These are phyloP conservation scores for Spermophilus dauricus DNA, from an alignment of 2,113 vertebrate genomes.

Conservation along the genomic window DNA sequence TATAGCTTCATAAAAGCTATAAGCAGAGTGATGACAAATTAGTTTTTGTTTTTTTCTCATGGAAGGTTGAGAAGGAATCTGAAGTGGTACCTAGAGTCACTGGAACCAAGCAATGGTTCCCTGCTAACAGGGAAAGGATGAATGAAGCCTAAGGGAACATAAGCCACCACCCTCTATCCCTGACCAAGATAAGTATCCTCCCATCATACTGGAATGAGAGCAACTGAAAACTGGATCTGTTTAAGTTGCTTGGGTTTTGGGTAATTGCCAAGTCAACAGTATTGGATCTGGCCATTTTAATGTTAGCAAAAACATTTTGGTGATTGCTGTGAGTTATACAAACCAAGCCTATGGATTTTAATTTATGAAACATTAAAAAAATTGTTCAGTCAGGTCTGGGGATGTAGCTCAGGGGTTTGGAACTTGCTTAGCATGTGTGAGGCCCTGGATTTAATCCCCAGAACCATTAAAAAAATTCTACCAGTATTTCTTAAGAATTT, in stretches of 20 bases:
- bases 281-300: neutral
- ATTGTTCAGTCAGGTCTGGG: neutral
- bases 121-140: neutral
- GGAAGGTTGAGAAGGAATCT: neutral
- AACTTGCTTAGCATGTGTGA: neutral
- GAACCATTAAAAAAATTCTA: neutral
- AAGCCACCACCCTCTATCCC: accelerated
- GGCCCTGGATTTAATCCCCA: neutral
- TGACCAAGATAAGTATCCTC: neutral
- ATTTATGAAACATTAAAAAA: neutral
- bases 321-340: neutral
- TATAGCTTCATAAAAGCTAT: neutral
- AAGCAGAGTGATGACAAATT: neutral
- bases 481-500: neutral
- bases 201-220: neutral
- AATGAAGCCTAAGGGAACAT: too few species aligned
- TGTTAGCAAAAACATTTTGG: neutral
- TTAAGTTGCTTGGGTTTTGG: neutral
- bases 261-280: neutral
- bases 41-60: neutral
- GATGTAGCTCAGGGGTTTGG: neutral
- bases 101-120: neutral
- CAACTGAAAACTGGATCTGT: neutral
- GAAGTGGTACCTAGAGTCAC: neutral
- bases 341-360: neutral